Evolutionary conservation across 2,888 invertebrate genomes (phyloP), one percentile per base, ranked within the genome.

Genomic region (Volucella inflata): DNA sequence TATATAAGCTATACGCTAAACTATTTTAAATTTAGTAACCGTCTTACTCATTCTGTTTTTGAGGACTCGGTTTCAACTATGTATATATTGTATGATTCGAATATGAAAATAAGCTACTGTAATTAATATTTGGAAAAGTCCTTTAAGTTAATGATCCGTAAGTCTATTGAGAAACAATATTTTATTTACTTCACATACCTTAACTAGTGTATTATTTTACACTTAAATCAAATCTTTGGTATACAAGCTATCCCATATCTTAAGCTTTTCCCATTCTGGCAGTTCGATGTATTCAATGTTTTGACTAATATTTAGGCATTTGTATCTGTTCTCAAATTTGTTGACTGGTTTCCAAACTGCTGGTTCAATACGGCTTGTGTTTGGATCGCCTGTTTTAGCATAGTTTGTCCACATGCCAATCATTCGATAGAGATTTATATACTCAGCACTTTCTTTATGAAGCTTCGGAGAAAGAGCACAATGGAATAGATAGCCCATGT

Each of bases 271-370:
- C 88, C 90, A 89, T 79, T 92, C 92, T 0, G 92, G 92, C 44
- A 91, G 77, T 68, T 90, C 90, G 1, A 91, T 88, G 16, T 90
- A 87, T 42, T 89, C 89, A 6, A 91, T 57, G 10, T 91, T 90
- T 71, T 92, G 90, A 36, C 88, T 87, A 42, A 92, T 92, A 59
- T 92, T 92, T 0, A 92, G 75, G 64, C 91, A 91, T 67, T 91
- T 91, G 16, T 89, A 88, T 11, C 88, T 87, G 16, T 81, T 78
- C 2, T 89, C 87, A 62, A 89, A 89, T 17, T 89, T 89, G 3
- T 89, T 87, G 6, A 90, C 88, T 9, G 91, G 90, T 42, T 90
- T 89, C 91, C 91, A 91, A 1, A 87, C 87, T 0, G 90, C 67
- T 30, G 89, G 88, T 40, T 89, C 89, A 89, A 91, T 89, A 38